Conservation (phyloP, 2,888 invertebrate genomes). For the Leucozona laternaria region DNA sequence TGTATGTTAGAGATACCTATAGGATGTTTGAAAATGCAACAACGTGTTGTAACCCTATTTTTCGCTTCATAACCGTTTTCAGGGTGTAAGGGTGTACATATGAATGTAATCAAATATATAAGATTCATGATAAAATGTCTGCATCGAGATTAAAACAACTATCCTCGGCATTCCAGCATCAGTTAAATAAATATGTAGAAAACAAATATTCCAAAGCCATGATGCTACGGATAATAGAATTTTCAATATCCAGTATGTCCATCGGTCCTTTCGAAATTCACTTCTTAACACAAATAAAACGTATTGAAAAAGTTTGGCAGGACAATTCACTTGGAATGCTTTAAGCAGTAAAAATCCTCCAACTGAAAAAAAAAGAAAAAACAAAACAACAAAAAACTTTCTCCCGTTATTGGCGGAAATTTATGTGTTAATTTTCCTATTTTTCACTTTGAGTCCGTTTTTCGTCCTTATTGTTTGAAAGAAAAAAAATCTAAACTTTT, state of each 20-base stretch:
- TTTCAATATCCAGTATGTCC: constrained; percentile 50
- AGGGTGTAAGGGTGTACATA: no score
- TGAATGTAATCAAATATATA: no score
- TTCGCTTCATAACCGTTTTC: no score
- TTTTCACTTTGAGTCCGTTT: constrained; percentile 70
- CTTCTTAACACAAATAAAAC: constrained; percentile 67
- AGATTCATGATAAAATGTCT: no score
- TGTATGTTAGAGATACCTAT: no score
- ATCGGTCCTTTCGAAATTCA: neutral
- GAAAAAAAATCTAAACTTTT: constrained; percentile 54
- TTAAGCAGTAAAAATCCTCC: constrained; percentile 61
- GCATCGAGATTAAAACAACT: neutral
- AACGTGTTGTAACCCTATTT: no score
- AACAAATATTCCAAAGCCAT: neutral
- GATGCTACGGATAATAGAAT: constrained; percentile 19
- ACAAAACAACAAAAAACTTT: constrained; percentile 71
- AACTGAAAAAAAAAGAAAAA: constrained; percentile 56
- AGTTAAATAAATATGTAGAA: neutral
- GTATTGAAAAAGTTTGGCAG: constrained; percentile 80
- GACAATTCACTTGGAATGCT: constrained; percentile 80
- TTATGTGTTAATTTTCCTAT: constrained; percentile 82
- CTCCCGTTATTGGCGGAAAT: constrained; percentile 78
- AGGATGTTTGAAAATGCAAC: no score
- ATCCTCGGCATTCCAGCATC: neutral
- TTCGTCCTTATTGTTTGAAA: constrained; percentile 67